phyloP scores from a whole-genome alignment of 2,888 invertebrate genomes.

The Acrobasis repandana region DNA sequence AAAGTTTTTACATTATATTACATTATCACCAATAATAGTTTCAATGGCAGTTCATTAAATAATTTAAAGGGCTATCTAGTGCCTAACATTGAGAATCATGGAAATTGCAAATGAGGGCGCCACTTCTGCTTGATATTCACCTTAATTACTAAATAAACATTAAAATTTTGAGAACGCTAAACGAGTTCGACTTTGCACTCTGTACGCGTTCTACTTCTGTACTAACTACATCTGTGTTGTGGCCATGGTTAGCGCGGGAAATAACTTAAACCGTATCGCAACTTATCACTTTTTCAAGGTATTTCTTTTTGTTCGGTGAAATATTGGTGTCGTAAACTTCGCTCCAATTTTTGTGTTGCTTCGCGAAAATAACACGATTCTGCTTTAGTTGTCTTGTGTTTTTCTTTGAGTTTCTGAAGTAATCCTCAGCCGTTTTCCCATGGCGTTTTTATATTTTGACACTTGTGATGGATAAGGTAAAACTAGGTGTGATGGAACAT shows the following conservation, averaged over 20 bases:
- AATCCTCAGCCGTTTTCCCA: neutral
- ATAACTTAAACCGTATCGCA: slow-evolving; percentile 27
- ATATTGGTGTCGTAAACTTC: slow-evolving; percentile 13
- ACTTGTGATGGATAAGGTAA: neutral
- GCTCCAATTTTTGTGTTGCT: slow-evolving; percentile 23
- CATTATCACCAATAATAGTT: no score
- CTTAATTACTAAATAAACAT: no score
- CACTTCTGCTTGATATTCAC: no score
- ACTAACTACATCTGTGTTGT: neutral
- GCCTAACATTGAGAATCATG: no score
- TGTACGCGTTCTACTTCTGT: slow-evolving; percentile 5
- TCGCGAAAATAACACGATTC: slow-evolving; percentile 10
- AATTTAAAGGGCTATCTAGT: no score
- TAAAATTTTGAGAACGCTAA: no score
- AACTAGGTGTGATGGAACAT: neutral
- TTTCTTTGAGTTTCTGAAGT: slow-evolving; percentile 5
- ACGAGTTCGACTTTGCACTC: no score
- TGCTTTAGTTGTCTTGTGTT: slow-evolving; percentile 13
- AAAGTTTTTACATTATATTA: no score
- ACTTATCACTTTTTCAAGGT: slow-evolving; percentile 21
- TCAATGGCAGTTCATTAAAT: no score
- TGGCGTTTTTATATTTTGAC: neutral
- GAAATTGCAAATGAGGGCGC: no score
- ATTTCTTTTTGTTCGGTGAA: slow-evolving; percentile 18
- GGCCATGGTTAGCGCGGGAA: slow-evolving; percentile 16